Evolutionary conservation across 2,888 invertebrate species (phyloP).

Genomic region (Melangyna quadrimaculata): DNA sequence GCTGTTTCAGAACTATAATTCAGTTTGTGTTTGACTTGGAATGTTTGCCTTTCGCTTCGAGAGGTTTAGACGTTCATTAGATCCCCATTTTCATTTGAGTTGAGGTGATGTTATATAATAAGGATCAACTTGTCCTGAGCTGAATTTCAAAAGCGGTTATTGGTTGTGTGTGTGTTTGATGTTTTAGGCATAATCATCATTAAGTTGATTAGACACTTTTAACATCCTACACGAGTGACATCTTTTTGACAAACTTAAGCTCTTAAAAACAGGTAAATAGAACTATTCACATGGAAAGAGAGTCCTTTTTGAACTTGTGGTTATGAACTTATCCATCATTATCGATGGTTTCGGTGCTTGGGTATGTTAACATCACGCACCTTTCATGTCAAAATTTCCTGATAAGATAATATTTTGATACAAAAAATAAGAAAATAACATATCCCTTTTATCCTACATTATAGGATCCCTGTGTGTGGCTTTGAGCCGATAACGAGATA

Average conservation of each 20-base stretch:
- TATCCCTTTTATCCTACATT: not conserved
- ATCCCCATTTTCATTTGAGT: not conserved
- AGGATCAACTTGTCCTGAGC: not conserved
- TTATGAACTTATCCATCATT: not conserved
- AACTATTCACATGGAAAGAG: not conserved
- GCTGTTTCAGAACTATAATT: conserved; percentile 37
- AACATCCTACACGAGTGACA: not conserved
- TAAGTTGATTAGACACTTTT: conserved; percentile 21
- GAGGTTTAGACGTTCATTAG: not conserved
- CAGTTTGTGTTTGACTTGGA: conserved; percentile 18
- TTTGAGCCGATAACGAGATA: not conserved
- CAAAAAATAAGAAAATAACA: not conserved
- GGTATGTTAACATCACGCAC: not conserved
- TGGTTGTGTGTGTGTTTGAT: not conserved
- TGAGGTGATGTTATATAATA: not conserved
- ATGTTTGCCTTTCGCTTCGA: not conserved
- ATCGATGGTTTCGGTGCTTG: not conserved
- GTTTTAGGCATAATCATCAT: not conserved
- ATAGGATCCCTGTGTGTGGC: not conserved
- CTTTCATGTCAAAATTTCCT: not conserved
- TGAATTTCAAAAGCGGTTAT: not conserved
- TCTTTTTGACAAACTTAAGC: not conserved
- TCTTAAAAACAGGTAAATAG: not conserved
- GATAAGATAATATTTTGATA: not conserved
- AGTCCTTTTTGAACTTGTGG: not conserved